These are phyloP conservation scores for Zosterops borbonicus DNA, from an alignment of 2,113 vertebrate species.

Conservation along the genomic window DNA sequence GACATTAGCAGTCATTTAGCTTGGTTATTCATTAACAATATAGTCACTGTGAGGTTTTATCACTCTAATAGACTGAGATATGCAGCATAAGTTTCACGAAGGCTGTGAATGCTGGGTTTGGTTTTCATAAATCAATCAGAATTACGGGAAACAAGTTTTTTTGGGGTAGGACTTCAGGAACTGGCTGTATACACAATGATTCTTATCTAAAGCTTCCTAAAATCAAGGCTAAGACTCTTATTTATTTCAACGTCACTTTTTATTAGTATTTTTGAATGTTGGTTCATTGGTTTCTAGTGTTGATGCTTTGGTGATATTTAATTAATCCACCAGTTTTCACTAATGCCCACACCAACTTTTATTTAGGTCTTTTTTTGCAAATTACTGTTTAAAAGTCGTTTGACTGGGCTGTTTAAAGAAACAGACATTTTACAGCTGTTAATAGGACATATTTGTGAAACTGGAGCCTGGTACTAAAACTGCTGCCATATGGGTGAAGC, in stretches of 20 bases:
- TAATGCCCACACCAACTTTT: background rate
- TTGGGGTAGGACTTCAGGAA: background rate
- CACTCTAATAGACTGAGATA: background rate
- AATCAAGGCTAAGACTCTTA: background rate
- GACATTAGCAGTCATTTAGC: slow-evolving; percentile 14
- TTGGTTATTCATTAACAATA: background rate
- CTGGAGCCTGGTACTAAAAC: background rate
- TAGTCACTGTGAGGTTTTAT: background rate
- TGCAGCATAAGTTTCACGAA: background rate
- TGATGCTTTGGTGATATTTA: background rate
- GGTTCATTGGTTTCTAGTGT: background rate
- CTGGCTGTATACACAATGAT: background rate
- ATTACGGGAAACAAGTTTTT: background rate
- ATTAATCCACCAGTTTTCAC: background rate
- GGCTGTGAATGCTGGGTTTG: background rate
- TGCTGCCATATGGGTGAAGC: background rate
- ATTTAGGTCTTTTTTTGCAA: background rate
- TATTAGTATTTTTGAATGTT: background rate
- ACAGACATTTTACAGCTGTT: background rate
- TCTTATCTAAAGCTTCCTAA: background rate
- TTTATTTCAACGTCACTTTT: background rate
- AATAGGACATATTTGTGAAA: background rate
- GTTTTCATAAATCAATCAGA: background rate
- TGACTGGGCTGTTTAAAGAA: background rate
- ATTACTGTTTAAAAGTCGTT: background rate